Evolutionary conservation across 2,797 vertebrate genomes (phyloP), one percentile per base, ranked within the genome.

Genomic region (Hozukius guyotensis): DNA sequence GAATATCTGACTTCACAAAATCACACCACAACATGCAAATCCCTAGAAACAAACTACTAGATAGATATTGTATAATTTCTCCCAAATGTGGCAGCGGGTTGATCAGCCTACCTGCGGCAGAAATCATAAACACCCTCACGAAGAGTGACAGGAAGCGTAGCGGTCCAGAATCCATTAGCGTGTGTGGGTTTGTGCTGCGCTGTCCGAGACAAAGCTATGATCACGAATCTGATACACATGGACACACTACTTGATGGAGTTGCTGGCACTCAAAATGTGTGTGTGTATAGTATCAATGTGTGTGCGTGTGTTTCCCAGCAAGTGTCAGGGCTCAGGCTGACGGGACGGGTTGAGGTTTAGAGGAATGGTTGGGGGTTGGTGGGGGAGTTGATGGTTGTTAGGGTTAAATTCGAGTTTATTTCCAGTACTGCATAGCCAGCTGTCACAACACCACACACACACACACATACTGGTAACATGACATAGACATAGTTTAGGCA

Each of bases 371-470:
- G 81, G 74, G 76, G 69, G 70, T 29, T 59, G 55, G 53, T 65
- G 72, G 70, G 65, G 83, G 46, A 20, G 71, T 5, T 56, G 89
- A 81, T 90, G 86, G 91, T 91, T 89, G 89, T 85, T 89, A 67
- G 66, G 68, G 72, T 86, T 86, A 80, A 82, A 87, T 86, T 60
- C 71, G 81, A 83, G 88, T 91, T 81, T 94, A 92, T 94, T 87
- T 95, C 85, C 65, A 93, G 90, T 86, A 77, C 76, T 61, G 80
- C 91, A 94, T 95, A 91, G 87, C 88, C 95, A 96, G 95, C 95
- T 96, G 96, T 95, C 92, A 82, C 83, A 79, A 84, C 65, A 76
- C 75, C 62, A 60, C 72, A 59, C 34, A 75, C 42, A 61, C 42
- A 61, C 60, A 60, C 63, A 56, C 77, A 76, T 36, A 68, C 42